Evolutionary conservation across 2,113 vertebrate species (phyloP).

Genomic region (Herpailurus yagouaroundi): DNA sequence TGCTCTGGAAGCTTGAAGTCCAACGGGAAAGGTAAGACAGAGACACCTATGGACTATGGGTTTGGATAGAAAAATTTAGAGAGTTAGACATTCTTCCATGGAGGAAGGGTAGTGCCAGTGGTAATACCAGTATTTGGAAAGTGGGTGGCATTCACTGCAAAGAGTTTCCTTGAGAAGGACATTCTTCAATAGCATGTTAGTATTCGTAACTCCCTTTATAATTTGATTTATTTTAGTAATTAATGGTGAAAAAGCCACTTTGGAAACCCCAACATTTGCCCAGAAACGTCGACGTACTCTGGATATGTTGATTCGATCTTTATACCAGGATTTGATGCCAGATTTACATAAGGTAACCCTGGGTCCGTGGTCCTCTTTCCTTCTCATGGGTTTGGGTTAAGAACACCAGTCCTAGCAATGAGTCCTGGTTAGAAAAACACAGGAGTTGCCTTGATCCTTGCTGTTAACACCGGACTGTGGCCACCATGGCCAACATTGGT

Average conservation of each 20-base stretch:
- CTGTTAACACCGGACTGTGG: neutral
- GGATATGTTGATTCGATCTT: slow-evolving; percentile 98
- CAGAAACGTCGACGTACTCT: slow-evolving; percentile 98
- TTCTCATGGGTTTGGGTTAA: neutral
- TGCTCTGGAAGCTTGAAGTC: neutral
- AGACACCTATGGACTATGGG: neutral
- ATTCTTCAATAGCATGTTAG: neutral
- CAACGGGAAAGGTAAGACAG: neutral
- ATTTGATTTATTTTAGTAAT: slow-evolving; percentile 90
- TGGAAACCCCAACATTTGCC: slow-evolving; percentile 98
- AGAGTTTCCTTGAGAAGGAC: neutral
- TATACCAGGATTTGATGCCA: slow-evolving; percentile 97
- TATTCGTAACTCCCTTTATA: slow-evolving; percentile 22
- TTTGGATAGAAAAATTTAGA: neutral
- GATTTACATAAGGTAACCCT: slow-evolving; percentile 95
- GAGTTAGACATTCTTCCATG: neutral
- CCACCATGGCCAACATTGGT: neutral
- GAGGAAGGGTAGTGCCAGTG: neutral
- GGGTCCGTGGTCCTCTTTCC: neutral
- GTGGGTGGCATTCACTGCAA: neutral
- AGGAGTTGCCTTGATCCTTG: neutral
- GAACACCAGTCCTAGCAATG: neutral
- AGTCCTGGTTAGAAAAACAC: neutral
- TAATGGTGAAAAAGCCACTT: slow-evolving; percentile 99
- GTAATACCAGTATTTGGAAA: neutral